These are phyloP conservation scores for Lateolabrax maculatus DNA, from an alignment of 2,797 vertebrate genomes.

Conservation along the genomic window DNA sequence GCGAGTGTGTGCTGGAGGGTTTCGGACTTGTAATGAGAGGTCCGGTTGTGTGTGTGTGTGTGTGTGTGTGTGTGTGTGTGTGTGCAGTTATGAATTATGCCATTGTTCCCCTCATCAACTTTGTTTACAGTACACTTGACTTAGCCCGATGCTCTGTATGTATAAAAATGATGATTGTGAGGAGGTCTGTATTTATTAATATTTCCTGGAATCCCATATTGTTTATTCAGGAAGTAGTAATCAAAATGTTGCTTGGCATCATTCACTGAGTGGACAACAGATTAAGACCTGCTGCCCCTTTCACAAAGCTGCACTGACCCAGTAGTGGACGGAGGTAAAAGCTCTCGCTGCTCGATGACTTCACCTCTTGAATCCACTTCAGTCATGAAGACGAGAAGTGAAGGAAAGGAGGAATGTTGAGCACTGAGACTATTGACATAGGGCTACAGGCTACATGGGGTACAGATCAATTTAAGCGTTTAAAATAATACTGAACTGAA, in stretches of 20 bases:
- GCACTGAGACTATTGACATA: background rate
- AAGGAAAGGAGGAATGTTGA: constrained; percentile 3
- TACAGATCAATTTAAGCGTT: background rate
- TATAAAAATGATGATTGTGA: constrained; percentile 33
- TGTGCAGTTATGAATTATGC: constrained; percentile 59
- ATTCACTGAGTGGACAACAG: constrained; percentile 28
- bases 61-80: constrained; percentile 16
- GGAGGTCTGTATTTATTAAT: constrained; percentile 67
- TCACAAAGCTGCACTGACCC: constrained; percentile 27
- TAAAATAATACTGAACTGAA: no score
- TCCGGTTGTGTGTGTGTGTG: constrained; percentile 30
- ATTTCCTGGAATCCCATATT: constrained; percentile 49
- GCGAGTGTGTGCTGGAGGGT: constrained; percentile 2
- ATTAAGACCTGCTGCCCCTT: constrained; percentile 37
- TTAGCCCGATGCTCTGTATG: constrained; percentile 44
- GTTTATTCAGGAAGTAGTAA: constrained; percentile 42
- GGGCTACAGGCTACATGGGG: background rate
- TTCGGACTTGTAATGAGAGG: constrained; percentile 17
- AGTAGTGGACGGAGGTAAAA: constrained; percentile 38
- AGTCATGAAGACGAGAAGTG: constrained; percentile 24
- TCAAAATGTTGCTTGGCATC: constrained; percentile 31
- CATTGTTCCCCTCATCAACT: constrained; percentile 76
- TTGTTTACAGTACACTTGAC: constrained; percentile 66
- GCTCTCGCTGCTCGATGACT: constrained; percentile 41
- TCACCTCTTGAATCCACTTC: constrained; percentile 50